Conservation (phyloP, 2,113 vertebrate species). For the Mystacornis crossleyi region DNA sequence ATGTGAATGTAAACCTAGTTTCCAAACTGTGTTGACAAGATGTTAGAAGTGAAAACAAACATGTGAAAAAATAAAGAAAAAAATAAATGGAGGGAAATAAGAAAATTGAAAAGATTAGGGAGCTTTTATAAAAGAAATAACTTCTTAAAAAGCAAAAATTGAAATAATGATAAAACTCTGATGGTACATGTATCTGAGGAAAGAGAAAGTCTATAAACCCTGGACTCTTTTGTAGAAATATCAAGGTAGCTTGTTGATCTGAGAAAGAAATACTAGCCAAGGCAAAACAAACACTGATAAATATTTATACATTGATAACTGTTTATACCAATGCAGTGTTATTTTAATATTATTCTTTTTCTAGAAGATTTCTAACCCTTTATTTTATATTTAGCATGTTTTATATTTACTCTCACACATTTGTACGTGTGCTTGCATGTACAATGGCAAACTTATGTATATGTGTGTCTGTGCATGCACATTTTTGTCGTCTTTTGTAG, state of each 20-base stretch:
- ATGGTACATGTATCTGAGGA: not conserved
- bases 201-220: not conserved
- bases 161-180: not conserved
- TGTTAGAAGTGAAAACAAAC: not conserved
- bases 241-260: not conserved
- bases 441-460: not conserved
- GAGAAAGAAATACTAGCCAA: not conserved
- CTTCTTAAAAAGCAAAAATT: not conserved
- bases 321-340: not conserved
- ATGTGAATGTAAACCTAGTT: not conserved
- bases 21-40: not conserved
- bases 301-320: not conserved
- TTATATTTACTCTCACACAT: not conserved
- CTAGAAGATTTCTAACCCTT: not conserved
- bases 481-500: not conserved
- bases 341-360: not conserved
- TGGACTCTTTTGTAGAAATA: not conserved
- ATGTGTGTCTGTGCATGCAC: not conserved
- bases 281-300: not conserved
- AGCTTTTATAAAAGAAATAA: not conserved
- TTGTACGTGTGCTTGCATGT: not conserved
- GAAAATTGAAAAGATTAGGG: not conserved
- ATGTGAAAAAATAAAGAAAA: not conserved
- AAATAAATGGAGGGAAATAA: accelerated
- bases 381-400: not conserved